Base-by-base conservation (phyloP, 2,888 invertebrate species). In the Apomyelois bistriatella region DNA sequence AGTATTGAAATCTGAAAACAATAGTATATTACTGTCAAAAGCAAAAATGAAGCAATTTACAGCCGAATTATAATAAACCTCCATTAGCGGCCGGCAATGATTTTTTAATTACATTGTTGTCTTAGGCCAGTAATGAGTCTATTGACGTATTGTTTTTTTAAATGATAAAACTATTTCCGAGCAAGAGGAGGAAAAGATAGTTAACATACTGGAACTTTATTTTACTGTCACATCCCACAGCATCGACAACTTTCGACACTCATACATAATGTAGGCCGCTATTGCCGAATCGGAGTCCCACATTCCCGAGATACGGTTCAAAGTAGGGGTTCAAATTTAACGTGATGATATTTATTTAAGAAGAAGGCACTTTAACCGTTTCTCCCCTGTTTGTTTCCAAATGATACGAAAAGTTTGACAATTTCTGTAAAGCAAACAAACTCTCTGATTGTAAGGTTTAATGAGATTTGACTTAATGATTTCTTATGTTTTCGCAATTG, bases 271-370 rank as follows among this genome's bases (percentile, higher is more conserved):
- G 76, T 61, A 78, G 54, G 54, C 43, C 48, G 64, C 66, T 64
- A 66, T 68, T n/a, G n/a, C n/a, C 60, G 72, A 60, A 62, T 53
- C 62, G 58, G 66, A 65, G 64, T 52, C 60, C 56, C 64, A 51
- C 61, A 60, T 60, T 60, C n/a, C n/a, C 60, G 56, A 5, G 5
- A 5, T 22, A 22, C 22, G 22, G 5, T 32, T 8, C 52, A 58
- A 57, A 65, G 67, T 70, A 65, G 70, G 65, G 68, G 58, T 70
- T 71, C 67, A 69, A 71, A 72, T 71, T 70, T 74, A 69, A 68
- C 74, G 72, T 66, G 69, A 68, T 61, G 72, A 74, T 76, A 74
- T 75, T 76, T 76, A 78, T 78, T 76, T 71, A 72, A 75, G 74
- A 56, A 65, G 65, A 5, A 3, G 22, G 22, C 22, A 22, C 49